Evolutionary conservation across 2,888 invertebrate species (phyloP), one percentile per base, ranked within the genome.

Genomic region (Drosophila acutilabella): DNA sequence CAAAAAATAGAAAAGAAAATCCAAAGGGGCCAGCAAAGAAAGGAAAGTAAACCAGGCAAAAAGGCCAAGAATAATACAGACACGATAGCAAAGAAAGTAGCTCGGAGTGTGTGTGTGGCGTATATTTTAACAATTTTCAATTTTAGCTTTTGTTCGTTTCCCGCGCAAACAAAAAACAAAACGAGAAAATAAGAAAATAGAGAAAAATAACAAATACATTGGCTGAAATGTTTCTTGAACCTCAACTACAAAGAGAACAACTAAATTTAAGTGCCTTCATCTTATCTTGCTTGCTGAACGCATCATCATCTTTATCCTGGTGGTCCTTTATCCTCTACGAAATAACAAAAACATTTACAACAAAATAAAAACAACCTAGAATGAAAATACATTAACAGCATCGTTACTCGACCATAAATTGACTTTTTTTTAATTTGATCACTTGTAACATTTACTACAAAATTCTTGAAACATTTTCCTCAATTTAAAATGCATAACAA

Each of bases 121-220:
- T 78, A 81, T 81, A 81, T 85, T 86, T 83, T 80, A 83, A 83
- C 87, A 83, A 81, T 88, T 85, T 85, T 85, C 87, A 85, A 85
- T 86, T 85, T 88, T 78, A 80, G 84, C 87, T 86, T 85, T 85
- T 85, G 85, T 88, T 83, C 81, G 74, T 54, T 26, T 50, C 47
- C 50, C 57, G 75, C 36, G 51, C 74, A 65, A 68, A 76, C 75
- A 85, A 88, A 64, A 81, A 75, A 58, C 59, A 11, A 36, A 58
- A 52, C 51, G 57, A 38, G 18, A 56, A 47, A 33, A 57, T 20
- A 74, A 65, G 64, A 54, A 48, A 20, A 16, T 7, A 50, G 48
- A 42, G 61, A 36, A 67, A 70, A 61, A 77, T 60, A 73, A 66
- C 74, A 78, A 75, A 72, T 70, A 75, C 65, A 75, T 70, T 64